A percentile compares a stretch with the other conserved stretches of the same genome.
Conservation (phyloP, 2,888 invertebrate species). For the Graphium colonna region DNA sequence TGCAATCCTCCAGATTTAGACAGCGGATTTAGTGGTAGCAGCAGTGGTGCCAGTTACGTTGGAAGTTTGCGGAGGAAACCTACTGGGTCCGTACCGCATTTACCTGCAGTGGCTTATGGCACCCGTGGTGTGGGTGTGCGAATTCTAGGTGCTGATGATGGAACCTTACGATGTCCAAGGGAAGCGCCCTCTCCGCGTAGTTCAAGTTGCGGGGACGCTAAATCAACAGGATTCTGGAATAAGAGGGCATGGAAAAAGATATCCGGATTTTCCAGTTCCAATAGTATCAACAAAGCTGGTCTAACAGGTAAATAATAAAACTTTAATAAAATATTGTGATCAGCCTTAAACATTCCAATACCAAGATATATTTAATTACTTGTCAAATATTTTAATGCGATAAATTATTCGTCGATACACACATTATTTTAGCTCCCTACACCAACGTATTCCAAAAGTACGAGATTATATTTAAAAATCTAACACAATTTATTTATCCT, state of each 20-base stretch:
- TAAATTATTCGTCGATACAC: conserved; percentile 1
- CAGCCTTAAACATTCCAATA: neutral
- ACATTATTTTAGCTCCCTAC: conserved; percentile 26
- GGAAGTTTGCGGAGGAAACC: conserved; percentile 83
- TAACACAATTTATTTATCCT: too few species aligned
- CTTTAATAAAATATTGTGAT: neutral
- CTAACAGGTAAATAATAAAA: conserved; percentile 79
- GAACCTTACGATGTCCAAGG: conserved; percentile 60
- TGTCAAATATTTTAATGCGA: too few species aligned
- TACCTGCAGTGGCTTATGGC: conserved; percentile 76
- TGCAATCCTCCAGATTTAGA: conserved; percentile 86
- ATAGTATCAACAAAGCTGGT: conserved; percentile 84
- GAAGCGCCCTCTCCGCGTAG: conserved; percentile 67
- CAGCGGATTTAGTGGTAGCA: conserved; percentile 91
- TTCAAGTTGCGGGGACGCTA: conserved; percentile 73
- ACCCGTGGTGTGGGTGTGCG: conserved; percentile 72
- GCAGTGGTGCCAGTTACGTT: conserved; percentile 89
- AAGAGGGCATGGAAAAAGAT: conserved; percentile 90
- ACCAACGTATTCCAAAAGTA: conserved; percentile 43
- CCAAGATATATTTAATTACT: neutral
- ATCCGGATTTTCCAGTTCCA: conserved; percentile 86
- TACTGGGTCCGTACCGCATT: conserved; percentile 71
- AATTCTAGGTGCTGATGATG: conserved; percentile 68
- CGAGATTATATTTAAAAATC: too few species aligned
- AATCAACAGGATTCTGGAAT: conserved; percentile 83